A percentile compares a stretch with the other conserved stretches of the same genome.
Evolutionary conservation across 2,888 invertebrate species (phyloP).

Genomic region (Calliphora vomitoria): DNA sequence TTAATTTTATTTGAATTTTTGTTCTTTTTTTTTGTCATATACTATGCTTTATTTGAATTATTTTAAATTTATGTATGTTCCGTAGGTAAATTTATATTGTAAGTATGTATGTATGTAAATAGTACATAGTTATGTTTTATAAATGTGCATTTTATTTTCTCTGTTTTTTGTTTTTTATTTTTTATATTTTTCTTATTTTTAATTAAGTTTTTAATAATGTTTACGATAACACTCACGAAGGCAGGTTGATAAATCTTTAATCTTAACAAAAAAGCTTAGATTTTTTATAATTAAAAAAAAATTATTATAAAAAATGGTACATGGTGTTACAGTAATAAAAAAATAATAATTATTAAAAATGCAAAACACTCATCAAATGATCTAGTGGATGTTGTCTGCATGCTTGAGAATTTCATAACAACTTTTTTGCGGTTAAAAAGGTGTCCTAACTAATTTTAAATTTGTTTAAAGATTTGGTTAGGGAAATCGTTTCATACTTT

Average conservation of each 20-base stretch:
- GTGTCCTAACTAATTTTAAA: too few species aligned
- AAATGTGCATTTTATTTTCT: slow-evolving; percentile 35
- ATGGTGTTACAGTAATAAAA: too few species aligned
- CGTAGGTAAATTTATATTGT: slow-evolving; percentile 17
- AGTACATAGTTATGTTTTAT: slow-evolving; percentile 50
- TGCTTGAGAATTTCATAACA: too few species aligned
- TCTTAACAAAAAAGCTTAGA: background rate
- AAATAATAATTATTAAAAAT: too few species aligned
- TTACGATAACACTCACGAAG: slow-evolving; percentile 45
- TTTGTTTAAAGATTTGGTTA: too few species aligned
- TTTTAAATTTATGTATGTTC: slow-evolving; percentile 9
- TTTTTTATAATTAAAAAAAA: background rate
- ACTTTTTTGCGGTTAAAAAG: too few species aligned
- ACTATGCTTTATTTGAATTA: background rate
- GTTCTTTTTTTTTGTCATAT: background rate
- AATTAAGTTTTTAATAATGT: slow-evolving; percentile 20
- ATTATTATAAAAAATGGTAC: background rate
- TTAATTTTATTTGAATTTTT: background rate
- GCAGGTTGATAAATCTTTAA: slow-evolving; percentile 47
- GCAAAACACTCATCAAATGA: too few species aligned
- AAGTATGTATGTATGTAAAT: slow-evolving; percentile 52
- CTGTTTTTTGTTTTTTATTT: background rate
- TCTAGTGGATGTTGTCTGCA: too few species aligned
- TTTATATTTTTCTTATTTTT: background rate
- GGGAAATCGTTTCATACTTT: too few species aligned